phyloP scores from a whole-genome alignment of 2,888 invertebrate species.

The Bursaphelenchus okinawaensis region DNA sequence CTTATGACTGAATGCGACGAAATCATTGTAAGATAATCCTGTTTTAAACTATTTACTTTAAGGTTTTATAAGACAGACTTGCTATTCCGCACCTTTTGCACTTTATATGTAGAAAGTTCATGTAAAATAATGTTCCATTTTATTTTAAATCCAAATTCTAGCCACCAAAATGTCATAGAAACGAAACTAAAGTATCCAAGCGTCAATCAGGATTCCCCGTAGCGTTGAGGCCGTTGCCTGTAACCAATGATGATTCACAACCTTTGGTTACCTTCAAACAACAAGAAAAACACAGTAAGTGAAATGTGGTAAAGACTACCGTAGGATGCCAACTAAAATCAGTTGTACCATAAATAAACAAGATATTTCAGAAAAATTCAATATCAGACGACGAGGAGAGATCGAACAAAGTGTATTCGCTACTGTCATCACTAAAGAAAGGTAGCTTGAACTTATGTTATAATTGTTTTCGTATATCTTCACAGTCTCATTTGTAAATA shows the following conservation, averaged over 20 bases:
- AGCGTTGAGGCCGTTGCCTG: conserved; percentile 18
- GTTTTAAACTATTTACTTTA: conserved; percentile 4
- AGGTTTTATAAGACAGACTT: too few relatives aligned
- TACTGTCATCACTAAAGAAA: background rate
- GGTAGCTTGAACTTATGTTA: background rate
- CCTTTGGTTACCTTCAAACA: conserved; percentile 26
- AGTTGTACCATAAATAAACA: too few relatives aligned
- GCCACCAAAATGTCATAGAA: conserved; percentile 8
- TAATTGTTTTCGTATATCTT: background rate
- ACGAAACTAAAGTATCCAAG: background rate
- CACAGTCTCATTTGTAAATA: too few relatives aligned
- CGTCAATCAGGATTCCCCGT: conserved; percentile 20
- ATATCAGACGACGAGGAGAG: background rate
- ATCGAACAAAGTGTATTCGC: background rate
- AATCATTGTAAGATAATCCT: conserved; percentile 24
- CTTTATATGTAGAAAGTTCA: background rate
- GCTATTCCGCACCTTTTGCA: too few relatives aligned
- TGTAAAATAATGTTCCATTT: background rate
- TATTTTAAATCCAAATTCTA: background rate
- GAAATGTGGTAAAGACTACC: too few relatives aligned
- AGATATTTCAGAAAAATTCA: background rate
- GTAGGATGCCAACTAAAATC: too few relatives aligned
- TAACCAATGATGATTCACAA: conserved; percentile 10
- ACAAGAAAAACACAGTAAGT: conserved; percentile 20
- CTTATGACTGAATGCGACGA: conserved; percentile 35